These are phyloP conservation scores for Catharus minimus DNA, from an alignment of 2,113 vertebrate species.

Conservation along the genomic window DNA sequence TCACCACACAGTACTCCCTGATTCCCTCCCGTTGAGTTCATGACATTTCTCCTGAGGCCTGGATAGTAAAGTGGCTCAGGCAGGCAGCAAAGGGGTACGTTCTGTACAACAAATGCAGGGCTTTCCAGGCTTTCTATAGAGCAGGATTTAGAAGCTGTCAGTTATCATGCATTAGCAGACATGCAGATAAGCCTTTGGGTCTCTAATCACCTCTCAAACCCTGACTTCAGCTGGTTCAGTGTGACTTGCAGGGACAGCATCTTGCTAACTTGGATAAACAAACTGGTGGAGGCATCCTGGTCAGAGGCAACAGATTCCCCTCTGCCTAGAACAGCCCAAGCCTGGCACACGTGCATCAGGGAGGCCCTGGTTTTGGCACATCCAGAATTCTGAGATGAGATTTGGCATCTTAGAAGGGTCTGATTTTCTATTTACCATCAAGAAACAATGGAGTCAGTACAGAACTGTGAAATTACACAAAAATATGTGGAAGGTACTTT, in stretches of 20 bases:
- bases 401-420: not conserved
- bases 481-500: not conserved
- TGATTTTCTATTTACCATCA: not conserved
- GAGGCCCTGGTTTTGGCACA: not conserved
- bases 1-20: fast-evolving
- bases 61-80: not conserved
- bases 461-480: not conserved
- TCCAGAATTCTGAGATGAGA: not conserved
- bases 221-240: not conserved
- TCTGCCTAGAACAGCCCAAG: not conserved
- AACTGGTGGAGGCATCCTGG: not conserved
- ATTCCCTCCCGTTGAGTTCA: not conserved
- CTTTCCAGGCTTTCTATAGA: not conserved
- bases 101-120: not conserved
- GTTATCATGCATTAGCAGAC: not conserved
- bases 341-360: fast-evolving
- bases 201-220: not conserved
- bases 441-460: not conserved
- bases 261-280: not conserved
- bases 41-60: not conserved
- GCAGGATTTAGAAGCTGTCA: not conserved
- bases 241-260: not conserved
- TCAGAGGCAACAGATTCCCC: not conserved
- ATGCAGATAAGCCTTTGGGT: not conserved
- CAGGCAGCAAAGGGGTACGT: not conserved